Evolutionary conservation across 2,113 vertebrate species (phyloP).

Genomic region (Hypocryptadius cinnamomeus): DNA sequence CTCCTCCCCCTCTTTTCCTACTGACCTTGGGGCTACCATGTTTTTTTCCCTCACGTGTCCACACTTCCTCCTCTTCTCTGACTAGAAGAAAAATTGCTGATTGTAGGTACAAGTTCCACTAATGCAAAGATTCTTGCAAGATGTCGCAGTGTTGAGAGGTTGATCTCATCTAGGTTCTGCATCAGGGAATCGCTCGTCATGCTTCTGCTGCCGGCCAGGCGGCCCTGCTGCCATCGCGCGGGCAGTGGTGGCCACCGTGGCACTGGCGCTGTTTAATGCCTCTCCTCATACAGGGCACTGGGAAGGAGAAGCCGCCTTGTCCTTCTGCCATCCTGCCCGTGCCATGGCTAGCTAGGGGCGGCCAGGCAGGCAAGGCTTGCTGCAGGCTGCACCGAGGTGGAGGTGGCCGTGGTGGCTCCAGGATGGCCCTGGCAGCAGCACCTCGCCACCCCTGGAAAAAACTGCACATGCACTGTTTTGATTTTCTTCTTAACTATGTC

Average conservation of each 20-base stretch:
- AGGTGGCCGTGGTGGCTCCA: no score
- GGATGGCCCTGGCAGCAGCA: no score
- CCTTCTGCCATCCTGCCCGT: neutral
- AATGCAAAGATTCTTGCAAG: neutral
- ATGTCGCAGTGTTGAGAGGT: neutral
- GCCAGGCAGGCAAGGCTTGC: no score
- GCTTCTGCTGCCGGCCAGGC: neutral
- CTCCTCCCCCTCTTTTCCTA: neutral
- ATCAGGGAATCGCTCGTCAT: neutral
- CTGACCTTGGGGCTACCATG: neutral
- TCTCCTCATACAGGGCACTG: neutral
- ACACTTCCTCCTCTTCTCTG: neutral
- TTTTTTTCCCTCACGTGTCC: neutral
- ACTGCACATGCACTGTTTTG: rapidly evolving
- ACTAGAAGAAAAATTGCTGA: neutral
- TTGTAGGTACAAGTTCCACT: neutral
- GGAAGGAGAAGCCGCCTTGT: neutral
- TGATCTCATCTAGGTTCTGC: neutral
- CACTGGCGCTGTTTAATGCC: neutral
- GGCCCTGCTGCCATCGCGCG: no score
- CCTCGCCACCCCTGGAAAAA: neutral
- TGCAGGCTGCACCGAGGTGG: no score
- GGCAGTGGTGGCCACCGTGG: no score
- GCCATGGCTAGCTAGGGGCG: no score
- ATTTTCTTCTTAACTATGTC: neutral